phyloP scores from a whole-genome alignment of 1,140 invertebrate genomes.

The Drosophila ironensis region DNA sequence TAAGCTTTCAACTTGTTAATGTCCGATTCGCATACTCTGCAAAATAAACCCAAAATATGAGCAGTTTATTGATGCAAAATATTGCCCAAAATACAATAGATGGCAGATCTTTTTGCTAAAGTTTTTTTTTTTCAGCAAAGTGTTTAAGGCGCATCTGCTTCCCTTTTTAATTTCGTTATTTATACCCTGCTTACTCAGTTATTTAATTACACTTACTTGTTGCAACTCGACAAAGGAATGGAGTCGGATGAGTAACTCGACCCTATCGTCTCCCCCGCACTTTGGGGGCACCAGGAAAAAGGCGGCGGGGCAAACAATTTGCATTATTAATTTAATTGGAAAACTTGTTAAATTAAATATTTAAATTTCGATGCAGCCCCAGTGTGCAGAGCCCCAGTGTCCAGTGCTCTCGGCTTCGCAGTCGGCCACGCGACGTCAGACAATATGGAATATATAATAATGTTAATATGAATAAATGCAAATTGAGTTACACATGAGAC shows the following conservation, averaged over 20 bases:
- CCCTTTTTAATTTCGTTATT: slow-evolving; percentile 25
- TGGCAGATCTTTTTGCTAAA: too few species aligned
- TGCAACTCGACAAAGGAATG: slow-evolving; percentile 37
- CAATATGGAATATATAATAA: slow-evolving; percentile 62
- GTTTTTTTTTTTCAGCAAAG: not conserved
- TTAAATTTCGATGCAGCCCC: slow-evolving; percentile 54
- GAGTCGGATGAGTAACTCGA: slow-evolving; percentile 16
- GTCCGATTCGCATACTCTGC: slow-evolving; percentile 20
- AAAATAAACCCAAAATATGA: not conserved
- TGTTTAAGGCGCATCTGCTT: too few species aligned
- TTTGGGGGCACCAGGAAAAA: slow-evolving; percentile 8
- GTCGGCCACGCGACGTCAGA: slow-evolving; percentile 26
- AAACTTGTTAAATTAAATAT: slow-evolving; percentile 76
- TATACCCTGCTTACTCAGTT: slow-evolving; percentile 39
- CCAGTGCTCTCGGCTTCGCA: slow-evolving; percentile 6
- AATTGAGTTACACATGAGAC: slow-evolving; percentile 52
- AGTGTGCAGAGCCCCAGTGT: not conserved
- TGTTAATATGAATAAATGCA: slow-evolving; percentile 64
- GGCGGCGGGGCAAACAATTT: slow-evolving; percentile 45
- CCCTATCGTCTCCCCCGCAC: not conserved
- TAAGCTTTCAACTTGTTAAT: slow-evolving; percentile 47
- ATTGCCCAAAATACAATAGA: too few species aligned
- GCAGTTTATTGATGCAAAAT: too few species aligned
- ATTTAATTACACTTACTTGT: slow-evolving; percentile 52
- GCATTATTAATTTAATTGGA: slow-evolving; percentile 72